A percentile compares a stretch with the other conserved stretches of the same genome.
These are phyloP conservation scores for Euclidia mi DNA, from an alignment of 2,888 invertebrate genomes.

Conservation along the genomic window DNA sequence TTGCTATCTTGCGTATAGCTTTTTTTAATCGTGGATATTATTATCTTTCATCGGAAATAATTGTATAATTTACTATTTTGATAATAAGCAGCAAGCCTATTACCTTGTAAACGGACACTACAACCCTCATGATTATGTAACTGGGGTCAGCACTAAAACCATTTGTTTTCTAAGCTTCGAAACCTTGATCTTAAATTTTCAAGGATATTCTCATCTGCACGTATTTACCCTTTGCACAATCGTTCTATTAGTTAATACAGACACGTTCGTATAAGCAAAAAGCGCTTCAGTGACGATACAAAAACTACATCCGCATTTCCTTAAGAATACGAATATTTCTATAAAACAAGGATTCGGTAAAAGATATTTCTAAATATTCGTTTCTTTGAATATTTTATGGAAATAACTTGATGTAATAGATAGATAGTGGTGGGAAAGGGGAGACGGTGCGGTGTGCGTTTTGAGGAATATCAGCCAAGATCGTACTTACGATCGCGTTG, in stretches of 20 bases:
- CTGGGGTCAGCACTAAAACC: too few relatives aligned
- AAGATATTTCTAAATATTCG: constrained; percentile 30
- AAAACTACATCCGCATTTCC: constrained; percentile 4
- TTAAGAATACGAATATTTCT: constrained; percentile 5
- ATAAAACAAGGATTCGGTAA: constrained; percentile 1
- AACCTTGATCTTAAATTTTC: too few relatives aligned
- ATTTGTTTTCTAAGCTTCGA: too few relatives aligned
- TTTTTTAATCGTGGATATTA: too few relatives aligned
- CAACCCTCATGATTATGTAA: too few relatives aligned
- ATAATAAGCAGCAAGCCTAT: too few relatives aligned
- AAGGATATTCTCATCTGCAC: neutral
- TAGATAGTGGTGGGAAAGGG: constrained; percentile 37
- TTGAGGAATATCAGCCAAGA: constrained; percentile 29
- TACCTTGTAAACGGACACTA: too few relatives aligned
- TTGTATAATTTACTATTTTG: too few relatives aligned
- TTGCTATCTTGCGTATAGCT: too few relatives aligned
- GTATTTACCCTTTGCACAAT: constrained; percentile 3
- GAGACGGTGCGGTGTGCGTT: too few relatives aligned
- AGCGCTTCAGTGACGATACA: constrained; percentile 20
- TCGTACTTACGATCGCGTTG: constrained; percentile 22
- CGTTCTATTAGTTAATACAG: constrained; percentile 8
- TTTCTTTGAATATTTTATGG: constrained; percentile 37
- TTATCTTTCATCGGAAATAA: too few relatives aligned
- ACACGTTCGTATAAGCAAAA: constrained; percentile 10
- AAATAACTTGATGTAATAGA: constrained; percentile 38